These are phyloP conservation scores for Apocrypta bakeri DNA, from an alignment of 1,140 invertebrate genomes.

Conservation along the genomic window DNA sequence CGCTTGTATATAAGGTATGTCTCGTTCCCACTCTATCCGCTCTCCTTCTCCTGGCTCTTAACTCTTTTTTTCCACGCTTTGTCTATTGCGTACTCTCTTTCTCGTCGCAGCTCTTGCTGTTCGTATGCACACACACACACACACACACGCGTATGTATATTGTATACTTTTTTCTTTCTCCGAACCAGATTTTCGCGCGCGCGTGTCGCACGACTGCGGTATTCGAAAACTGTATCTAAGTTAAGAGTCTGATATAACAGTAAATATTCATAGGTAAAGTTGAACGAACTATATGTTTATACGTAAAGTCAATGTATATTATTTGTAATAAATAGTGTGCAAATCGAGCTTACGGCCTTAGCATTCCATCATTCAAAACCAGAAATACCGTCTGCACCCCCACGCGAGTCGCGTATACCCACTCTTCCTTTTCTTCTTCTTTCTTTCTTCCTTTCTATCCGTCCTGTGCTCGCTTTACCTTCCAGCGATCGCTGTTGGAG, in stretches of 20 bases:
- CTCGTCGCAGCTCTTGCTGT: neutral
- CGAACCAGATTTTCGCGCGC: neutral
- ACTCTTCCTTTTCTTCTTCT: neutral
- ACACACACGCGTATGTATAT: too few relatives aligned
- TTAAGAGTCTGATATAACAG: neutral
- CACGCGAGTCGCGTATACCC: too few relatives aligned
- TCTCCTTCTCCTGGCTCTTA: neutral
- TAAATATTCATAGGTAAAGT: neutral
- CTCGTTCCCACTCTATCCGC: neutral
- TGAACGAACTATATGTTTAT: too few relatives aligned
- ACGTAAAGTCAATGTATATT: too few relatives aligned
- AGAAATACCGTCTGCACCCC: too few relatives aligned
- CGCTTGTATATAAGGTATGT: neutral
- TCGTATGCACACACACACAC: too few relatives aligned
- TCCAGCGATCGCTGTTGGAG: neutral
- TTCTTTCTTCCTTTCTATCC: neutral
- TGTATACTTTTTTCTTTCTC: neutral
- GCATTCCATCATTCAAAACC: neutral
- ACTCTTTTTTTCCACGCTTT: neutral
- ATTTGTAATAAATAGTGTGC: too few relatives aligned
- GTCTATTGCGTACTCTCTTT: neutral
- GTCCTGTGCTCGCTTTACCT: slow-evolving; percentile 23
- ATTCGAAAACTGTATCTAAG: neutral
- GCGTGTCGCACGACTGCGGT: neutral
- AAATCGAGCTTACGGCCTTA: too few relatives aligned